phyloP scores from a whole-genome alignment of 2,113 vertebrate genomes.

The Gnathonemus echidnorhynchus region DNA sequence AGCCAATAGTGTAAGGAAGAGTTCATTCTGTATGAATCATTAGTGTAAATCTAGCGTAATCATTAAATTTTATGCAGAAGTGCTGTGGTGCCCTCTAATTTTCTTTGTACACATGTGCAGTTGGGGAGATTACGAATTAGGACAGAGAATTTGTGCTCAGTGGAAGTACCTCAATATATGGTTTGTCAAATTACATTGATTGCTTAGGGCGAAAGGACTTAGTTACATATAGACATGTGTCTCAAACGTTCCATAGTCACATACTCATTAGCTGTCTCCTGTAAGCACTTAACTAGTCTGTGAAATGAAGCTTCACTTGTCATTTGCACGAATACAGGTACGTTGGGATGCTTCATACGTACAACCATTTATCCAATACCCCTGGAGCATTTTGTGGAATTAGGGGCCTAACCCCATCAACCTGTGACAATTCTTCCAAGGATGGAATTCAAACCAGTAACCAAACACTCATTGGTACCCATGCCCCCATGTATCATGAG shows the following conservation, averaged over 20 bases:
- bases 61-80: background rate
- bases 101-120: background rate
- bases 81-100: background rate
- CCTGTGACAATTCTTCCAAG: background rate
- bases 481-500: background rate
- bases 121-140: background rate
- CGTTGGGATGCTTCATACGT: background rate
- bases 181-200: background rate
- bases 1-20: background rate
- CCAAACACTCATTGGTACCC: background rate
- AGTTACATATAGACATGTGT: background rate
- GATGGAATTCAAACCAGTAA: background rate
- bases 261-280: background rate
- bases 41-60: background rate
- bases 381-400: background rate
- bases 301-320: background rate
- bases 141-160: background rate
- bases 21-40: background rate
- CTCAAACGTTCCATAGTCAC: background rate
- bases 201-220: background rate
- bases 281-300: background rate
- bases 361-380: background rate
- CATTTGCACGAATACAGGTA: background rate
- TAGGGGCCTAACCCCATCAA: background rate
- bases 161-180: background rate